phyloP scores from a whole-genome alignment of 2,888 invertebrate species.

The Calephelis perditalis region DNA sequence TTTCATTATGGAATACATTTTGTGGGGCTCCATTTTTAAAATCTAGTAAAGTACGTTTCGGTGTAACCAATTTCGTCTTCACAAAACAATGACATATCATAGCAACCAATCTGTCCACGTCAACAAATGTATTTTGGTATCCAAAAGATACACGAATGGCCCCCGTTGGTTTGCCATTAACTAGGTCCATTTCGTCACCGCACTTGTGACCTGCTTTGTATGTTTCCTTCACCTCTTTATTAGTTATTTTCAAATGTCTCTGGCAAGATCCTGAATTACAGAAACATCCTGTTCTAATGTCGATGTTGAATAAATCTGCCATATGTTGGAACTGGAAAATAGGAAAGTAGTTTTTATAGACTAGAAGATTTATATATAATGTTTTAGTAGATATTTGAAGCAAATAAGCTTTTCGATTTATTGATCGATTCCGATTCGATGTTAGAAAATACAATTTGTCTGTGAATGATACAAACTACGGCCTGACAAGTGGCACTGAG shows the following conservation, averaged over 20 bases:
- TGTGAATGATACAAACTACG: no score
- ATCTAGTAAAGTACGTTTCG: slow-evolving; percentile 44
- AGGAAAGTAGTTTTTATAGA: not conserved
- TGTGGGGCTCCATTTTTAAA: slow-evolving; percentile 22
- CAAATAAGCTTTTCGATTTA: no score
- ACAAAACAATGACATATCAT: slow-evolving; percentile 89
- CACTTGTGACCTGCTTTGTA: slow-evolving; percentile 94
- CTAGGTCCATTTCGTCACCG: slow-evolving; percentile 91
- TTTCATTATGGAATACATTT: slow-evolving; percentile 14
- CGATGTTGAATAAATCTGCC: slow-evolving; percentile 90
- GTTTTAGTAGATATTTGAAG: no score
- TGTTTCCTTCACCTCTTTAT: slow-evolving; percentile 85
- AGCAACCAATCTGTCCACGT: slow-evolving; percentile 83
- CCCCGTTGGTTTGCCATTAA: slow-evolving; percentile 93
- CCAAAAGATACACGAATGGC: slow-evolving; percentile 95
- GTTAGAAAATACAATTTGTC: no score
- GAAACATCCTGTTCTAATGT: slow-evolving; percentile 95
- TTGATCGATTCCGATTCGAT: no score
- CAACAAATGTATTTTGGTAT: slow-evolving; percentile 87
- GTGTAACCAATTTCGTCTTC: slow-evolving; percentile 43
- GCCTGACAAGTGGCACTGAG: no score
- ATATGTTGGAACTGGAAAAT: slow-evolving; percentile 87
- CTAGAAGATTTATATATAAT: not conserved
- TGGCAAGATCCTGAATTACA: slow-evolving; percentile 98
- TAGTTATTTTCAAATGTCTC: slow-evolving; percentile 82